Conservation (phyloP, 2,888 invertebrate genomes). For the Mystacides longicornis region DNA sequence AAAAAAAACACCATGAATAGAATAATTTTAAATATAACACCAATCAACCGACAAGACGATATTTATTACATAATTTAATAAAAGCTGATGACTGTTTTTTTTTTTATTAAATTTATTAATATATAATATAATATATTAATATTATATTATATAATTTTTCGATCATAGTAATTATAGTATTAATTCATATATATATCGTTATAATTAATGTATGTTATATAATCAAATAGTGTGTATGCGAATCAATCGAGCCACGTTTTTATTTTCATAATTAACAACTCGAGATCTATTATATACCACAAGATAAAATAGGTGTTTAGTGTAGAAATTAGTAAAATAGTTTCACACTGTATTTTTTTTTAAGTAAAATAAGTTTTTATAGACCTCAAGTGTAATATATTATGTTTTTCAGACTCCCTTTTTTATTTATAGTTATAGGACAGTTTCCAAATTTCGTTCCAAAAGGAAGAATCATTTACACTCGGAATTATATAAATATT, state of each 20-base stretch:
- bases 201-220: conserved; percentile 1
- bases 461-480: conserved; percentile 41
- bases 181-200: neutral
- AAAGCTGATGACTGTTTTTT: neutral
- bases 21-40: neutral
- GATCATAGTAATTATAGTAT: neutral
- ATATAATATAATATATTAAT: no score
- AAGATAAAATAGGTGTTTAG: neutral
- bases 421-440: conserved; percentile 36
- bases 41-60: neutral
- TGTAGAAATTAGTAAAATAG: neutral
- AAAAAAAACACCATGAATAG: no score
- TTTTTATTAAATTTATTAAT: no score
- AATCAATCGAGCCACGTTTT: neutral
- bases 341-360: neutral
- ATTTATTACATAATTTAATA: neutral
- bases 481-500: conserved; percentile 54
- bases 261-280: neutral
- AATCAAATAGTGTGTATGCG: neutral
- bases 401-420: conserved; percentile 29
- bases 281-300: neutral
- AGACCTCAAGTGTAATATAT: neutral
- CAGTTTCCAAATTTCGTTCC: conserved; percentile 40
- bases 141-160: neutral
- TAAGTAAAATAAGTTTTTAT: neutral